Conservation (phyloP, 2,797 vertebrate species). For the Gymnothorax reevesii region DNA sequence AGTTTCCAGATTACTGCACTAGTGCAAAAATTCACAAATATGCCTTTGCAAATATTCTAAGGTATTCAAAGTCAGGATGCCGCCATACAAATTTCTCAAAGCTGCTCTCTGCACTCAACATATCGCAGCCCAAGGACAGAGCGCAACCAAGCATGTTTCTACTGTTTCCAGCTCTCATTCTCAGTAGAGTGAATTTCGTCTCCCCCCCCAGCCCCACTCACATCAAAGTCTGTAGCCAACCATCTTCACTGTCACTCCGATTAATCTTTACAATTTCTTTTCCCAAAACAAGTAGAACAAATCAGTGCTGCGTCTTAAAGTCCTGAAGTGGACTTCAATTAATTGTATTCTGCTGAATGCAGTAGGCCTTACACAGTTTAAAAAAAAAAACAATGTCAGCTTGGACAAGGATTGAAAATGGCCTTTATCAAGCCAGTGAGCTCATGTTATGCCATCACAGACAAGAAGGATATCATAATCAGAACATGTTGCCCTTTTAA, state of each 20-base stretch:
- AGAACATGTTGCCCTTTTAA: not conserved
- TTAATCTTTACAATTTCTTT: not conserved
- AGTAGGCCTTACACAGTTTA: not conserved
- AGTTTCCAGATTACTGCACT: not conserved
- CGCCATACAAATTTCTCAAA: constrained; percentile 9
- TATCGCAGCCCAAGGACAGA: not conserved
- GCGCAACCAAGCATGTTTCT: not conserved
- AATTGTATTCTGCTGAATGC: constrained; percentile 7
- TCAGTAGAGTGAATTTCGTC: not conserved
- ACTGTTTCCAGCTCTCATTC: not conserved
- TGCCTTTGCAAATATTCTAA: not conserved
- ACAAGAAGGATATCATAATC: not conserved
- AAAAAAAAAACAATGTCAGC: not conserved
- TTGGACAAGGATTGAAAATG: not conserved
- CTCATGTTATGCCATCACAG: not conserved
- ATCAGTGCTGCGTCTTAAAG: constrained; percentile 1
- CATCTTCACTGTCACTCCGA: not conserved
- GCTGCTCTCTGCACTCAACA: not conserved
- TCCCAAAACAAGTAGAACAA: not conserved
- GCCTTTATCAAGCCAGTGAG: not conserved
- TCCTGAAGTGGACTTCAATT: not conserved
- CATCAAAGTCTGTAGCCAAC: not conserved
- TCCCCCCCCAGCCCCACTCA: not conserved
- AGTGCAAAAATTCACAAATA: not conserved
- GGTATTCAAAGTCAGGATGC: constrained; percentile 3